Evolutionary conservation across 2,113 vertebrate species (phyloP), one percentile per base, ranked within the genome.

Genomic region (Anolis carolinensis): DNA sequence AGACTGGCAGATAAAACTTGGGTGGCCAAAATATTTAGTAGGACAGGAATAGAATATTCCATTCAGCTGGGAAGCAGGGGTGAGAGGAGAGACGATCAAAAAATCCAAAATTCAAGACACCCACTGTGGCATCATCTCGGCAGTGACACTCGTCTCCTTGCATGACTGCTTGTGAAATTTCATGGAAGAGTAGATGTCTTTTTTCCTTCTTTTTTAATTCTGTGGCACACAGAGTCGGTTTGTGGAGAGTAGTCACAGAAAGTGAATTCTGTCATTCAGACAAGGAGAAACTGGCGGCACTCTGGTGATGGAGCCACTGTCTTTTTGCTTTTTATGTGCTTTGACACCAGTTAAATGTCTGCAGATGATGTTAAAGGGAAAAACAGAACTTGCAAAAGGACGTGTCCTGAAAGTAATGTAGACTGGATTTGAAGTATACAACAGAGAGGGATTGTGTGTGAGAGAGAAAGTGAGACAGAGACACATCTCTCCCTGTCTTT

Each of bases 141-240:
- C 30, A 39, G 50, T 52, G 77, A 52, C 68, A 75, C 65, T 85
- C 79, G 70, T 85, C 16, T 85, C 2, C 36, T 88, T 2, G 0
- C 71, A 83, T 89, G 81, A 32, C 34, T 82, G 50, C 81, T 75
- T 65, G 32, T 78, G 9, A 81, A 77, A 85, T 76, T 73, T 89
- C 27, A 67, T 34, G 73, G 62, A 63, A 63, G 62, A 11, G 21
- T 0, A 0, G 20, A 3, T 0, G 18, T 52, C 30, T 75, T 71
- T 36, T 36, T 11, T 27, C 63, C 1, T 74, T 11, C 9, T 3
- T 6, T 14, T 7, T 10, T 2, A 6, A 1, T 23, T 63, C 7
- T 32, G 68, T 76, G 18, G 76, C 20, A 14, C 77, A 8, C 1
- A 27, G 44, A 48, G 73, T 70, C 25, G 39, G 8, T 39, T 86